Evolutionary conservation across 2,797 vertebrate genomes (phyloP).

Genomic region (Adelosebastes latens): DNA sequence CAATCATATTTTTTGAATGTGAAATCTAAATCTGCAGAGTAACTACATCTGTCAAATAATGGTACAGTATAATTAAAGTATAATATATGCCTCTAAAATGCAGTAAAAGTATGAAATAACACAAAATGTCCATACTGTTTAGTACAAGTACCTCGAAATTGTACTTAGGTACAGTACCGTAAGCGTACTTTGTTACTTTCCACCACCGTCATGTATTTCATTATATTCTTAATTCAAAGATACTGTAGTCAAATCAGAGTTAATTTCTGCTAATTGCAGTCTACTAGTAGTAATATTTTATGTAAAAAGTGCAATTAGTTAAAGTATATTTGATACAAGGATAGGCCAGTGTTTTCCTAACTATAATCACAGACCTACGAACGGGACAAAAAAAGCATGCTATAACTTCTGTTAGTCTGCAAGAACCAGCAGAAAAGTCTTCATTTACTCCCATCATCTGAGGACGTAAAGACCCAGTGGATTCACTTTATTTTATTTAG

Average conservation of each 20-base stretch:
- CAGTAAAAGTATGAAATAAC: background rate
- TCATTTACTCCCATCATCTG: too few species aligned
- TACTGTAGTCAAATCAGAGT: background rate
- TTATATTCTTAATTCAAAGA: background rate
- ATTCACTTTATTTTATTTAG: too few species aligned
- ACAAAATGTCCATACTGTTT: background rate
- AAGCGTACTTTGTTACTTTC: background rate
- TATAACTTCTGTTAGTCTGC: too few species aligned
- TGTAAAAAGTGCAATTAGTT: too few species aligned
- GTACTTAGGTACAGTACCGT: background rate
- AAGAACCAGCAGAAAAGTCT: too few species aligned
- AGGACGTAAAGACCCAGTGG: too few species aligned
- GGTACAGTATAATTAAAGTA: background rate
- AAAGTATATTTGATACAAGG: too few species aligned
- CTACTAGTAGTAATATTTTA: background rate
- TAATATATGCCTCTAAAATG: background rate
- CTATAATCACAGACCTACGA: too few species aligned
- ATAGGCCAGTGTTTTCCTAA: too few species aligned
- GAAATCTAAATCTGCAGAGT: background rate
- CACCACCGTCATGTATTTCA: background rate
- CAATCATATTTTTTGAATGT: background rate
- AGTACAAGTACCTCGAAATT: background rate
- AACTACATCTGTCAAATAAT: background rate
- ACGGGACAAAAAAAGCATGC: too few species aligned
- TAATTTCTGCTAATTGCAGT: background rate